A percentile compares a stretch with the other conserved stretches of the same genome.
Conservation (phyloP, 2,113 vertebrate genomes). For the Polyodon spathula region DNA sequence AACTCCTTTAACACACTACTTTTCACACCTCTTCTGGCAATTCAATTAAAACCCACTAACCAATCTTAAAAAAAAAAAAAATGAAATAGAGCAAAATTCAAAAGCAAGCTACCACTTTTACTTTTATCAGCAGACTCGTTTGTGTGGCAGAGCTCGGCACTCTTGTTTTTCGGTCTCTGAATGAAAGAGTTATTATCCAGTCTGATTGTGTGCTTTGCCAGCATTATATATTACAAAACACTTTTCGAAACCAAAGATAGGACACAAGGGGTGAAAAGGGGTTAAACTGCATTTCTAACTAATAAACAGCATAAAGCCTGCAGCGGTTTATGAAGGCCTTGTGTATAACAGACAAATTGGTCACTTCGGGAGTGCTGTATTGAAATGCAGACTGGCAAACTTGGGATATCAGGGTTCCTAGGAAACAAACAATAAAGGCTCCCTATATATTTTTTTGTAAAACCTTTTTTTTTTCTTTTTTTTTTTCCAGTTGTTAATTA, state of each 20-base stretch:
- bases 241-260: not conserved
- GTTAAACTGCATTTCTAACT: constrained; percentile 56
- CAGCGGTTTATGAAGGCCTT: constrained; percentile 48
- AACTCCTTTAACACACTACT: not conserved
- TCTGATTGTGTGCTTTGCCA: not conserved
- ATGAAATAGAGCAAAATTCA: too few species aligned
- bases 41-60: not conserved
- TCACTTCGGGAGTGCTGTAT: constrained; percentile 18
- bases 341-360: constrained; percentile 25
- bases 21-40: not conserved
- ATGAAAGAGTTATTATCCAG: not conserved
- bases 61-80: too few species aligned
- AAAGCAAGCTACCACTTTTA: too few species aligned
- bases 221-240: not conserved
- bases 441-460: constrained; percentile 43
- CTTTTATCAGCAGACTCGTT: not conserved
- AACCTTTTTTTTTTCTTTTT: not conserved
- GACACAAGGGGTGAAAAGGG: constrained; percentile 42
- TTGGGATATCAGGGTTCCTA: constrained; percentile 59
- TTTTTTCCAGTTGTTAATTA: constrained; percentile 65
- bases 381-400: constrained; percentile 46
- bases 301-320: constrained; percentile 16
- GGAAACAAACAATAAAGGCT: constrained; percentile 61
- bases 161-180: not conserved
- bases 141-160: not conserved